Conservation (phyloP, 1,140 invertebrate genomes). For the Pararge aegeria region DNA sequence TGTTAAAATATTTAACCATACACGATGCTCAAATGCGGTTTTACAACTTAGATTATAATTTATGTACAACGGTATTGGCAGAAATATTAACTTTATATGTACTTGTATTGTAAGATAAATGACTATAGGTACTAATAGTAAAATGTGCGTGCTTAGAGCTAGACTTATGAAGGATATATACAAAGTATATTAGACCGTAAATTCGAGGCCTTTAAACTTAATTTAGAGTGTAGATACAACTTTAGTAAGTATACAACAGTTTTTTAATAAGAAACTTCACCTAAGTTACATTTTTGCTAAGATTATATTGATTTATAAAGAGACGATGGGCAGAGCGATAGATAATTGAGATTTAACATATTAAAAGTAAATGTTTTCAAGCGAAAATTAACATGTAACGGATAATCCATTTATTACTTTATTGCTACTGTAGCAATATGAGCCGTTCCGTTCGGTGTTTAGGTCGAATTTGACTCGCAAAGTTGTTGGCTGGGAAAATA, state of each 20-base stretch:
- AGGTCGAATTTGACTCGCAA: too few species aligned
- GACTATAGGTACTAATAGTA: conserved; percentile 15
- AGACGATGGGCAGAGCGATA: conserved; percentile 5
- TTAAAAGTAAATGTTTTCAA: not conserved
- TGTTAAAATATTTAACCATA: too few species aligned
- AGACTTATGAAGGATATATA: conserved; percentile 40
- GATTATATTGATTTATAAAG: conserved; percentile 6
- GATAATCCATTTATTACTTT: not conserved
- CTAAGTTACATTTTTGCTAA: conserved; percentile 19
- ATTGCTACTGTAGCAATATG: too few species aligned
- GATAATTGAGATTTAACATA: not conserved
- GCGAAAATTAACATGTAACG: not conserved
- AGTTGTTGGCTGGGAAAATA: too few species aligned
- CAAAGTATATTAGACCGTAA: conserved; percentile 42
- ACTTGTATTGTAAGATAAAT: conserved; percentile 25
- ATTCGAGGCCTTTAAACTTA: conserved; percentile 34
- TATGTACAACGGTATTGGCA: not conserved
- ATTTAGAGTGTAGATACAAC: conserved; percentile 20
- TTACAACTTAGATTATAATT: too few species aligned
- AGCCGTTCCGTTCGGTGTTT: too few species aligned
- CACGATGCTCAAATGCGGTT: too few species aligned
- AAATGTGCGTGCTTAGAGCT: conserved; percentile 50
- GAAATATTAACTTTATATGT: conserved; percentile 2
- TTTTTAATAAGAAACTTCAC: conserved; percentile 21
- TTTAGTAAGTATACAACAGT: conserved; percentile 26